phyloP scores from a whole-genome alignment of 2,113 vertebrate genomes.

The Procavia capensis region DNA sequence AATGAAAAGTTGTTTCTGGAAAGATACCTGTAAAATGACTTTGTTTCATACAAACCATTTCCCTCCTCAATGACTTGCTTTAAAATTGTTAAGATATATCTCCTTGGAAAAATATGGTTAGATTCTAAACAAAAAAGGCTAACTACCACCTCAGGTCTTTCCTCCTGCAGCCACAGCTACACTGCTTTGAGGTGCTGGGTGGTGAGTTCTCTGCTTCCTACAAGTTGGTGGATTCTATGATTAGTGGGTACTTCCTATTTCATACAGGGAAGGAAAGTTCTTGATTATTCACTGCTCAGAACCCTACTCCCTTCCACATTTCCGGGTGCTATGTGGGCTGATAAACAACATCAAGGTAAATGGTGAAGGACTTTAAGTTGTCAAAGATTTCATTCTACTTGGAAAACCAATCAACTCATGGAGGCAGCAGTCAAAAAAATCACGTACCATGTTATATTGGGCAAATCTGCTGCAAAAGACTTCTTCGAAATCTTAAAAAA shows the following conservation, averaged over 20 bases:
- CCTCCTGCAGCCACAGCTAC: too few relatives aligned
- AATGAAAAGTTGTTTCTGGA: conserved; percentile 4
- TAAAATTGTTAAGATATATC: conserved; percentile 17
- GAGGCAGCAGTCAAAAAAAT: too few relatives aligned
- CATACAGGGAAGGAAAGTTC: neutral
- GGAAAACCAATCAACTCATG: too few relatives aligned
- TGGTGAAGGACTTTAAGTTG: too few relatives aligned
- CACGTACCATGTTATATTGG: too few relatives aligned
- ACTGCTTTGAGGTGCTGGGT: neutral
- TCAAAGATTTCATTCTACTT: too few relatives aligned
- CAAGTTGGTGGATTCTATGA: too few relatives aligned
- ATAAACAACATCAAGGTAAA: neutral
- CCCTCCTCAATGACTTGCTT: neutral
- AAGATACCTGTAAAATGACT: neutral
- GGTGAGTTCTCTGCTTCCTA: too few relatives aligned
- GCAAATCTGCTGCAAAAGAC: neutral
- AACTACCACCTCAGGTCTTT: neutral
- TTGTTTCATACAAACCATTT: neutral
- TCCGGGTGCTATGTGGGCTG: neutral
- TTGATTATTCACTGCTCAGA: neutral
- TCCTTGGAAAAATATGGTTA: neutral
- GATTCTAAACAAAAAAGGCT: neutral
- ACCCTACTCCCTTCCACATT: neutral
- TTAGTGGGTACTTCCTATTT: neutral
- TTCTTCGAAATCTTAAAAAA: neutral